Evolutionary conservation across 2,113 vertebrate species (phyloP), one percentile per base, ranked within the genome.

Genomic region (Ptilorrhoa leucosticta): DNA sequence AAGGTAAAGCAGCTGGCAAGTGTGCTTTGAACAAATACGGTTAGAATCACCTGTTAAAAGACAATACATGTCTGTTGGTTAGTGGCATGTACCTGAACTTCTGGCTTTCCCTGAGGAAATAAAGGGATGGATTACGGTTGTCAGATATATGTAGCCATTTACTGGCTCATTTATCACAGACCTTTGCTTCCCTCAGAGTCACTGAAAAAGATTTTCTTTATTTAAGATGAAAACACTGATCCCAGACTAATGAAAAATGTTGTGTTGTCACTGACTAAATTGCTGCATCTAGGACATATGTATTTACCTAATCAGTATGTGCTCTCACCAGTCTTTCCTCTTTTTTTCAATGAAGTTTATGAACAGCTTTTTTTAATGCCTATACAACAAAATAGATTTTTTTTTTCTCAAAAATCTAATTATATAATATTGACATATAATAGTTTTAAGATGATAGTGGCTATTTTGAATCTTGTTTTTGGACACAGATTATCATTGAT

Each of bases 221-320:
- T 75, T 85, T 91, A 76, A 82, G 12, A 54, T 77, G 39, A 87
- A 87, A 91, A 81, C 23, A 50, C 6, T 64, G 44, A 68, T 68
- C 9, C 7, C 33, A 72, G 12, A 58, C 4, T 68, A 80, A 80
- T 65, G 53, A 89, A 87, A 87, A 89, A 83, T 68, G 6, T 47
- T 64, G 14, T 63, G 7, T 22, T 89, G 56, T 27, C 39, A 50
- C 28, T 17, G 22, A 53, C 35, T 80, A n/a, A 68, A 40, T 63
- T 48, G 9, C 13, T 80, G 13, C 4, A 7, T 48, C 35, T 71
- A 37, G 24, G 83, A 53, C 0, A 0, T 40, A n/a, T 22, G 9
- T 20, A 40, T 86, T 70, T 83, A 31, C 10, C 12, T 40, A 45
- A 56, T 24, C 20, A 63, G 8, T 31, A 56, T 10, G 3, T 47